Evolutionary conservation across 2,888 invertebrate genomes (phyloP).

Genomic region (Cosmopolites sordidus): DNA sequence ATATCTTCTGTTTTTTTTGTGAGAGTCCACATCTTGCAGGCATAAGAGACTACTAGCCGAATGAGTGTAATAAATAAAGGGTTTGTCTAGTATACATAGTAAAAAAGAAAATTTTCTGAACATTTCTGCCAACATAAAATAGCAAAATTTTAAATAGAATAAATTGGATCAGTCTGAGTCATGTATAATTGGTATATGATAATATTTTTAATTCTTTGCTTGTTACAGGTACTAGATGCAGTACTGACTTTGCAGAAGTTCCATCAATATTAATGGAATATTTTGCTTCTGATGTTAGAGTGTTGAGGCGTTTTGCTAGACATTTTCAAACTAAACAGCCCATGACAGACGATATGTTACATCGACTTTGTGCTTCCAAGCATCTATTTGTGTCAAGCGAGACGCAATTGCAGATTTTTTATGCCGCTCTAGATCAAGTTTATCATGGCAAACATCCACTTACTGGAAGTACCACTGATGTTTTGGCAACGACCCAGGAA

Average conservation of each 20-base stretch:
- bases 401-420: slow-evolving; percentile 56
- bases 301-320: slow-evolving; percentile 78
- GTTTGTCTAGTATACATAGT: too few species aligned
- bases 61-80: too few species aligned
- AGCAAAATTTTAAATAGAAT: too few species aligned
- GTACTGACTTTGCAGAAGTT: slow-evolving; percentile 98
- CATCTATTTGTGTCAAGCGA: slow-evolving; percentile 85
- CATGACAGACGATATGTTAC: slow-evolving; percentile 75
- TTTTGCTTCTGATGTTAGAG: slow-evolving; percentile 85
- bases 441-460: slow-evolving; percentile 69
- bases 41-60: too few species aligned
- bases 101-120: too few species aligned
- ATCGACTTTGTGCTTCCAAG: slow-evolving; percentile 78
- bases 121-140: too few species aligned
- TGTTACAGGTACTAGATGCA: slow-evolving; percentile 85
- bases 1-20: too few species aligned
- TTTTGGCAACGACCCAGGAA: slow-evolving; percentile 71
- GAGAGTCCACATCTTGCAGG: too few species aligned
- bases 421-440: slow-evolving; percentile 81
- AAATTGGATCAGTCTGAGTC: too few species aligned
- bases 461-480: slow-evolving; percentile 61
- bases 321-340: slow-evolving; percentile 86
- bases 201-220: too few species aligned
- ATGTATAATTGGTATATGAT: too few species aligned
- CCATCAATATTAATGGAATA: slow-evolving; percentile 99